A percentile compares a stretch with the other conserved stretches of the same genome.
phyloP scores from a whole-genome alignment of 2,113 vertebrate genomes.

The Paramormyrops kingsleyae region DNA sequence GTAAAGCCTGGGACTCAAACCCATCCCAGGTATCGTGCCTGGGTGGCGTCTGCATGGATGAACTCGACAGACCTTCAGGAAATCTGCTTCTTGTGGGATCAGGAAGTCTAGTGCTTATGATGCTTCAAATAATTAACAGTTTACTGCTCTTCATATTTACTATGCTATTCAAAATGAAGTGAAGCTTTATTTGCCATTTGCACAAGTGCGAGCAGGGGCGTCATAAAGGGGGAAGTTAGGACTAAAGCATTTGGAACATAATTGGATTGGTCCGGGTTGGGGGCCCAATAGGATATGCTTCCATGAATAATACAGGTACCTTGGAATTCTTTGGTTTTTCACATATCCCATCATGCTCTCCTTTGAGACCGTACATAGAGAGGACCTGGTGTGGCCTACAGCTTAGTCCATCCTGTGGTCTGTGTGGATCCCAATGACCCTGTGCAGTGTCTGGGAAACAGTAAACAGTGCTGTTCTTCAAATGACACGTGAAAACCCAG shows the following conservation, averaged over 20 bases:
- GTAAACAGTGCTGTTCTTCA: neutral
- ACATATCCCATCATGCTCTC: neutral
- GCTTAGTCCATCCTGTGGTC: neutral
- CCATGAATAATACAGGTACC: neutral
- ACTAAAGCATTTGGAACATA: neutral
- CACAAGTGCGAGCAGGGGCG: neutral
- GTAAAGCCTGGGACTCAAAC: neutral
- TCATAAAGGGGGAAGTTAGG: neutral
- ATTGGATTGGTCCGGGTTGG: neutral
- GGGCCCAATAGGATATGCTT: neutral
- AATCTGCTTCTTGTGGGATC: neutral
- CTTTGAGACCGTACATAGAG: neutral
- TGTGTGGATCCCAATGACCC: neutral
- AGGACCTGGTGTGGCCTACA: neutral
- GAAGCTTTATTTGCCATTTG: neutral
- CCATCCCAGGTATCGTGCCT: neutral
- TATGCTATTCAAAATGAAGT: neutral
- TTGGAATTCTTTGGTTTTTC: neutral
- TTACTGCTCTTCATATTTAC: neutral
- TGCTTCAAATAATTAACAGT: neutral
- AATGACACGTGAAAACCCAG: neutral
- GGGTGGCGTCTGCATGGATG: neutral
- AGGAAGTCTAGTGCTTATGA: neutral
- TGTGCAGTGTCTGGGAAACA: neutral
- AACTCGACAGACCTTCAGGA: neutral